Base-by-base conservation (phyloP, 2,797 vertebrate species). In the Decapterus maruadsi region DNA sequence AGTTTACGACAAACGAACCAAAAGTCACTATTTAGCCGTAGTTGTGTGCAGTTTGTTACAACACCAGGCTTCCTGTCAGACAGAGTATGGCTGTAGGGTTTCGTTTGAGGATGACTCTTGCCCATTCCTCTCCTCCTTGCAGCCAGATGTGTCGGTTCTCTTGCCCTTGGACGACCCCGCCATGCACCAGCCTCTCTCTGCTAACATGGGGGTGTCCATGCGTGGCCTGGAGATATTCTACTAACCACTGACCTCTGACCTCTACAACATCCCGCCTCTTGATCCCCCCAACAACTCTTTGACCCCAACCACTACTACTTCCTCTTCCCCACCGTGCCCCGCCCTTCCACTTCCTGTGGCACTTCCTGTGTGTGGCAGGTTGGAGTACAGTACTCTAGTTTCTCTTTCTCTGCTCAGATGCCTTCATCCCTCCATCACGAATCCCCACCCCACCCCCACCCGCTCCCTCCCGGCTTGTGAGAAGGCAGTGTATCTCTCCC, bases 201-300 rank as follows among this genome's bases (percentile, higher is more conserved):
- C 95, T 95, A 95, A 95, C 93, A 95, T 94, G 92, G 95, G 94
- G 87, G 94, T 95, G 92, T 94, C 94, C 85, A 91, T 94, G 89
- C 93, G 95, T 80, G 95, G 95, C 94, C 94, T 96, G 94, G 95
- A 96, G 95, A 94, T 96, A 93, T 96, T 96, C 95, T 96, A 95
- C 95, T 96, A 96, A 96, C 95, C 90, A 82, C 91, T 89, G 88
- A 93, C 84, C 88, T 90, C 91, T 89, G 88, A 93, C 87, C 85
- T 94, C 94, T 88, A 87, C 93, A 86, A 92, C 92, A 88, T 90
- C 89, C 82, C 76, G 74, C 87, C 92, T 92, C 90, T 92, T 89
- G 76, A 89, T 73, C 80, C 74, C 80, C 64, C 57, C 58, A 82
- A 88, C 89, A 90, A 84, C 90, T 91, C 89, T 90, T 79, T 91